Evolutionary conservation across 1,140 invertebrate species (phyloP).

Genomic region (Drosophila saltans): DNA sequence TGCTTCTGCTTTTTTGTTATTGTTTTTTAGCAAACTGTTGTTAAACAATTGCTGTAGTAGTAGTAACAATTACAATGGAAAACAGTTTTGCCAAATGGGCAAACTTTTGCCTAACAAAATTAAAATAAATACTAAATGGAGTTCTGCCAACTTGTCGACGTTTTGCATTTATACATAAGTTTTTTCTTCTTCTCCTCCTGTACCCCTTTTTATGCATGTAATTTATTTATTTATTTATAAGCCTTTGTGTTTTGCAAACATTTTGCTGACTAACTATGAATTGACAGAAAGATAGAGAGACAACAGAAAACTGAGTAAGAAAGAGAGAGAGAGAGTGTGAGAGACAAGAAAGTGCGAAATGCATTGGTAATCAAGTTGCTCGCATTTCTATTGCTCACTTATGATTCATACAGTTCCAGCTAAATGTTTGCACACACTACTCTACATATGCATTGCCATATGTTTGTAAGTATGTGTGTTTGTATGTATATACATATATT

Average conservation of each 20-base stretch:
- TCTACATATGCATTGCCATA: not conserved
- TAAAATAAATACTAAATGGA: slow-evolving; percentile 14
- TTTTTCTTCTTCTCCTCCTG: not conserved
- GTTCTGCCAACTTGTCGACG: slow-evolving; percentile 10
- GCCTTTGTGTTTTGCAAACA: slow-evolving; percentile 8
- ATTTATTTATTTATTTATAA: slow-evolving; percentile 10
- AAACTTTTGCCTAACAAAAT: slow-evolving; percentile 11
- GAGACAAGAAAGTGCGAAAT: not conserved
- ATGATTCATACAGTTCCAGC: slow-evolving; percentile 1
- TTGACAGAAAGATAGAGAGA: slow-evolving; percentile 4
- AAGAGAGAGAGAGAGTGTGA: not conserved
- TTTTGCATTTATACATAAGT: slow-evolving; percentile 10
- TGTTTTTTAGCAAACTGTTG: not conserved
- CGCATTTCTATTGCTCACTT: slow-evolving; percentile 3
- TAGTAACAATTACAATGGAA: slow-evolving; percentile 10
- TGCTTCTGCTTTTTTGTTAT: slow-evolving; percentile 1
- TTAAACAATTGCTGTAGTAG: slow-evolving; percentile 8
- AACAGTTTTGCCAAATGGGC: slow-evolving; percentile 6
- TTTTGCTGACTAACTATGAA: slow-evolving; percentile 12
- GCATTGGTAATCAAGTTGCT: slow-evolving; percentile 1
- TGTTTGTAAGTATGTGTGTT: no score
- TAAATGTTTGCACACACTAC: not conserved
- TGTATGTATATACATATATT: no score
- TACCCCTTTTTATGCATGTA: not conserved
- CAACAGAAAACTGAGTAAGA: not conserved